Base-by-base conservation (phyloP, 2,797 vertebrate species). In the Poecilia wingei region DNA sequence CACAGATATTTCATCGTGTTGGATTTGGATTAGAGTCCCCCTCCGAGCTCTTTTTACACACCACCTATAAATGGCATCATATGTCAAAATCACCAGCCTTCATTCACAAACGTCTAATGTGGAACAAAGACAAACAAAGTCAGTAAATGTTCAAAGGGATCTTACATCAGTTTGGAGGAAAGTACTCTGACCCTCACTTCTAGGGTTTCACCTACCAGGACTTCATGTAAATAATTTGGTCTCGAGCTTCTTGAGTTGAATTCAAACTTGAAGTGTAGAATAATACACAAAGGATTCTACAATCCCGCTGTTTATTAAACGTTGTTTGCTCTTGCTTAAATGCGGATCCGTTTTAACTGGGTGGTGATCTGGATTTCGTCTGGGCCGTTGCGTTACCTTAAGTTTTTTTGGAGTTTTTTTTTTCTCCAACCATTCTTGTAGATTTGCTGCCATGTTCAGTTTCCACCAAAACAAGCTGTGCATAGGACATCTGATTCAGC, bases 1-100 rank as follows among this genome's bases (percentile, higher is more conserved):
- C 85, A 85, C 80, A 88, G 85, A 92, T 92, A 87, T 83, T 91
- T 86, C 72, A 87, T 84, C 82, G 79, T 69, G 45, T 64, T 77
- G 49, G 79, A 76, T 86, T 86, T 84, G 77, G 75, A 79, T 87
- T 76, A 78, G 39, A 81, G 55, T 77, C 74, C 69, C 41, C 66
- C 76, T 83, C 69, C 75, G 77, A 86, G 72, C 7, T n/a, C 41
- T 59, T 79, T 31, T 81, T 81, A 5, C 6, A 66, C 83, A 68
- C 20, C 61, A 66, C 49, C 28, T 47, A 47, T 36, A 74, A 86
- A 76, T 36, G 16, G 61, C 64, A 76, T 76, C n/a, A 64, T 61
- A 46, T 77, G 45, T 55, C 66, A 83, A 76, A 73, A 12, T 43
- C 36, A 5, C 36, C 49, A 49, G 22, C 77, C 59, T 72, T 66